Evolutionary conservation across 2,797 vertebrate species (phyloP), one percentile per base, ranked within the genome.

Genomic region (Macropodus opercularis): DNA sequence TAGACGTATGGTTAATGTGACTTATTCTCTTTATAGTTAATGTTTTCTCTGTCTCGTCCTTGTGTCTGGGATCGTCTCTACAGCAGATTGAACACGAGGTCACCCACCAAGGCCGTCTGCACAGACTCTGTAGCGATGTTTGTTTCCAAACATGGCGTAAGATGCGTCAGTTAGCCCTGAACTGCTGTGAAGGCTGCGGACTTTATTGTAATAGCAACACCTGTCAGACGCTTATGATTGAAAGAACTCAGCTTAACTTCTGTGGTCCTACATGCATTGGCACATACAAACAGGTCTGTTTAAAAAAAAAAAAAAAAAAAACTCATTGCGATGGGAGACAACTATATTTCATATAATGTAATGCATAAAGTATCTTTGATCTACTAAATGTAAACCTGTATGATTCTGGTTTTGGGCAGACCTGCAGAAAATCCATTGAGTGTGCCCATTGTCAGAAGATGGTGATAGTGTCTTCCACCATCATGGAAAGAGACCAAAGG

Each of bases 131-230:
- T 85, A 98, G 97, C 0, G 94, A 99, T 6, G 87, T 92, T 42
- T 99, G 98, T 53, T 99, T 99, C 83, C 91, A 94, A 27, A 94
- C 95, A 13, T 99, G 98, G 90, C 95, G 97, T 13, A 95, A 94
- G 2, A 93, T 94, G 24, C 95, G 96, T 71, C 95, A 98, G 77
- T 77, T 99, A 46, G 97, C 96, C 61, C 96, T 99, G 96, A 99
- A 98, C 92, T 97, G 95, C 89, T 99, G 98, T 49, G 97, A 99
- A 80, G 95, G 95, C 48, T 99, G 98, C 3, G 96, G 97, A 0
- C 95, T 96, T 0, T 97, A 97, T 81, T 97, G 96, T 72, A 98
- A 95, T 53, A 97, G 92, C 34, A 93, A 89, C 72, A 94, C 95
- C 32, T 96, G 95, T 61, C 95, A 97, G 39, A 48, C 94, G 38